A percentile compares a stretch with the other conserved stretches of the same genome.
These are phyloP conservation scores for Thalpophila matura DNA, from an alignment of 2,888 invertebrate genomes.

Conservation along the genomic window DNA sequence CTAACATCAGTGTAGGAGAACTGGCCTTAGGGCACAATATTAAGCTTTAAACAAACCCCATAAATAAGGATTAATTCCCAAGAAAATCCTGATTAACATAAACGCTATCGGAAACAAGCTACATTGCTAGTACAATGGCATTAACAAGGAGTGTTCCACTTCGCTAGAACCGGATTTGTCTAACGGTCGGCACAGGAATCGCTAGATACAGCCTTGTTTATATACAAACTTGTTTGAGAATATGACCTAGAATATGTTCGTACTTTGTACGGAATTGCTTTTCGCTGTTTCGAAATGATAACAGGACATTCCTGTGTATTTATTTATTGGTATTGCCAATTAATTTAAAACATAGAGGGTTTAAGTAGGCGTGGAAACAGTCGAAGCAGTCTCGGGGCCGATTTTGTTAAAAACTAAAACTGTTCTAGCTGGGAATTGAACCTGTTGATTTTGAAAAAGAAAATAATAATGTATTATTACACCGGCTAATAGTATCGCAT, in stretches of 20 bases:
- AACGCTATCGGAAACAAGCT: conserved; percentile 33
- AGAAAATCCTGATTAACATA: conserved; percentile 17
- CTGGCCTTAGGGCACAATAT: no score
- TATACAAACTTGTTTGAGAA: conserved; percentile 54
- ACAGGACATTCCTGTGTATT: neutral
- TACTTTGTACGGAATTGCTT: conserved; percentile 34
- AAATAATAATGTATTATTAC: no score
- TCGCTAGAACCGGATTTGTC: conserved; percentile 52
- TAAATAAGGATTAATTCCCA: conserved; percentile 5
- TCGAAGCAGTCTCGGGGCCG: no score
- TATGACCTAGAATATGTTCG: conserved; percentile 53
- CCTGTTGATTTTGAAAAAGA: no score
- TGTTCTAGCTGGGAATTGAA: no score
- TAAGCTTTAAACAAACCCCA: neutral
- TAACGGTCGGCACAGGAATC: conserved; percentile 61
- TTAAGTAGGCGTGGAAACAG: no score
- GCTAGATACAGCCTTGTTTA: conserved; percentile 57
- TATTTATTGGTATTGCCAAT: conserved; percentile 1
- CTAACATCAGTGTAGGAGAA: no score
- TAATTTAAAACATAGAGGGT: no score
- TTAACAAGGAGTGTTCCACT: conserved; percentile 51
- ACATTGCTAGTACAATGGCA: conserved; percentile 25
- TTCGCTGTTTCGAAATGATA: conserved; percentile 16
- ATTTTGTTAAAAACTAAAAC: no score
- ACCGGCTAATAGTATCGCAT: no score